A percentile compares a stretch with the other conserved stretches of the same genome.
Evolutionary conservation across 1,140 invertebrate species (phyloP).

Genomic region (Condylostylus longicornis): DNA sequence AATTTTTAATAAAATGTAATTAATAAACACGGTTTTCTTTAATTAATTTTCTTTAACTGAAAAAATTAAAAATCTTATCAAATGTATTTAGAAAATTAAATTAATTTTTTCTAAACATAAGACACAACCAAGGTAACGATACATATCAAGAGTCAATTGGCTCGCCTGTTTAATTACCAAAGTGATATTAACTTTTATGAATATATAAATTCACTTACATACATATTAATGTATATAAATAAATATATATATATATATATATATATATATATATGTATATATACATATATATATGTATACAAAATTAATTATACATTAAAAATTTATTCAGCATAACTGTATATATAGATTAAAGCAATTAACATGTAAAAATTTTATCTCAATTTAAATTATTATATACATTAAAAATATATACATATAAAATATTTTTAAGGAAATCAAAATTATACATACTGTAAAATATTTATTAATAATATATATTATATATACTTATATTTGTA

Average conservation of each 20-base stretch:
- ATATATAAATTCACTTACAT: slow-evolving; percentile 15
- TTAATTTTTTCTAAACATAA: slow-evolving; percentile 29
- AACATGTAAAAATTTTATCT: neutral
- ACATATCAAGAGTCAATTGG: slow-evolving; percentile 36
- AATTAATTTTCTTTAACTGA: too few species aligned
- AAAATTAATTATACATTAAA: neutral
- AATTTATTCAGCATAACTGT: neutral
- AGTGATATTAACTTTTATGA: slow-evolving; percentile 33
- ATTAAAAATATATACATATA: neutral
- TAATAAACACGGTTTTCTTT: too few species aligned
- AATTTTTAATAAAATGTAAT: too few species aligned
- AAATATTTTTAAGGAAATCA: neutral
- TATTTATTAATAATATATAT: too few species aligned
- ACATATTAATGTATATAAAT: slow-evolving; percentile 14
- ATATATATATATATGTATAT: slow-evolving; percentile 3
- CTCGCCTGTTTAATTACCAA: slow-evolving; percentile 34
- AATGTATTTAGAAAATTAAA: too few species aligned
- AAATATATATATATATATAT: slow-evolving; percentile 11
- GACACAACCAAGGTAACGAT: slow-evolving; percentile 38
- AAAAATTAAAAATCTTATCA: too few species aligned
- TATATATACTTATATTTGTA: too few species aligned
- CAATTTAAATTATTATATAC: neutral
- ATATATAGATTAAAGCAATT: neutral
- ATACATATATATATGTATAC: neutral
- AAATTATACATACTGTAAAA: too few species aligned